Evolutionary conservation across 2,888 invertebrate genomes (phyloP), one percentile per base, ranked within the genome.

Genomic region (Stomorhina lunata): DNA sequence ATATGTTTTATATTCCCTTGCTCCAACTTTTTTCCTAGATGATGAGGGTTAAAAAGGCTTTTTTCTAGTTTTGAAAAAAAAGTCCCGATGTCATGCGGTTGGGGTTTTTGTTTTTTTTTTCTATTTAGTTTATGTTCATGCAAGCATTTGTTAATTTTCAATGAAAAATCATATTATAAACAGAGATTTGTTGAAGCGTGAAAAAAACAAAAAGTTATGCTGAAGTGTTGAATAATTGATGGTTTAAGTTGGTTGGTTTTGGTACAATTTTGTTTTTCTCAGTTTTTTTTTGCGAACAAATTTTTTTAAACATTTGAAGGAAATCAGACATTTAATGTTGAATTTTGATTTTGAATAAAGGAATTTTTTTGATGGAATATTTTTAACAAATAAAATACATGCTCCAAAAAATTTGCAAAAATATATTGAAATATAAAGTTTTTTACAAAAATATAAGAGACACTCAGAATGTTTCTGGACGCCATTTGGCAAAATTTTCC

Each of bases 221-320:
- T 71, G 2, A 57, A 43, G 32, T 71, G n/a, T 45, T 71, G 32
- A 22, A 71, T 71, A 71, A 59, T 71, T 59, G 12, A 71, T 45
- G 48, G 4, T 15, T 34, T 34, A 22, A 32, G 6, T 22, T 12
- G 5, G 17, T 2, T 45, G 0, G 12, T 37, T 27, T 25, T n/a
- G n/a, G n/a, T n/a, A n/a, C 9, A 29, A 6, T n/a, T 20, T 32
- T 48, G 1, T 66, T 22, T 22, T n/a, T n/a, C n/a, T n/a, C n/a
- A n/a, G n/a, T n/a, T n/a, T n/a, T n/a, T n/a, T n/a, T n/a, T n/a
- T n/a, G n/a, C n/a, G n/a, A n/a, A n/a, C n/a, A n/a, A n/a, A n/a
- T n/a, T n/a, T n/a, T n/a, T n/a, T n/a, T n/a, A n/a, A n/a, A n/a
- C n/a, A n/a, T n/a, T n/a, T n/a, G n/a, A n/a, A n/a, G n/a, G n/a